Base-by-base conservation (phyloP, 2,113 vertebrate species). In the Physeter macrocephalus region DNA sequence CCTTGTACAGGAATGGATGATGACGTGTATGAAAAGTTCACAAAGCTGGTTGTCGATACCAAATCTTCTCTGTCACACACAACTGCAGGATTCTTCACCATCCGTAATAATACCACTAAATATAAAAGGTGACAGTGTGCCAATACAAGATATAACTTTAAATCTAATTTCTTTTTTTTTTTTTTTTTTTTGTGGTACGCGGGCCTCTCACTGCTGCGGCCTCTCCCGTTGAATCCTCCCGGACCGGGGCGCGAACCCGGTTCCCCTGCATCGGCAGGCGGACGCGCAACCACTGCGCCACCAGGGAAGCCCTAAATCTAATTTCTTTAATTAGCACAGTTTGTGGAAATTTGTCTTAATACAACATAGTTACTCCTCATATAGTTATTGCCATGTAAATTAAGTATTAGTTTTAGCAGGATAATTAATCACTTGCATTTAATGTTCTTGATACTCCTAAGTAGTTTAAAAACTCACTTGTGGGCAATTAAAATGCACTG, bases 401-500 rank as follows among this genome's bases (percentile, higher is more conserved):
- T 80, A 82, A 90, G 20, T 77, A 74, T 94, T 82, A 54, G 36
- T 46, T 95, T 88, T 90, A 94, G 72, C 17, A 85, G 43, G n/a
- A 39, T 88, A 93, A 94, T 93, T 69, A 88, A 91, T 96, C 61
- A 69, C 72, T 91, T 91, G 6, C 21, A 80, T 93, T 97, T 85
- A 91, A 94, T 94, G 71, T 91, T 82, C 43, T 29, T 92, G 86
- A 78, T 93, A 83, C n/a, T 39, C 43, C 31, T 78, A 34, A 88
- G 49, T 89, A 57, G 66, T 78, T 94, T 97, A 88, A 96, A 94
- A 95, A 85, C 52, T 94, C 85, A 95, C 91, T 89, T 82, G 54
- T 69, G 49, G 36, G 46, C 78, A 97, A 93, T 89, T 96, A 93
- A 94, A 87, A 71, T 93, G 29, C 3, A 78, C 59, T 59, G 96